A percentile compares a stretch with the other conserved stretches of the same genome.
phyloP scores from a whole-genome alignment of 2,888 invertebrate genomes.

The Apotomis turbidana region DNA sequence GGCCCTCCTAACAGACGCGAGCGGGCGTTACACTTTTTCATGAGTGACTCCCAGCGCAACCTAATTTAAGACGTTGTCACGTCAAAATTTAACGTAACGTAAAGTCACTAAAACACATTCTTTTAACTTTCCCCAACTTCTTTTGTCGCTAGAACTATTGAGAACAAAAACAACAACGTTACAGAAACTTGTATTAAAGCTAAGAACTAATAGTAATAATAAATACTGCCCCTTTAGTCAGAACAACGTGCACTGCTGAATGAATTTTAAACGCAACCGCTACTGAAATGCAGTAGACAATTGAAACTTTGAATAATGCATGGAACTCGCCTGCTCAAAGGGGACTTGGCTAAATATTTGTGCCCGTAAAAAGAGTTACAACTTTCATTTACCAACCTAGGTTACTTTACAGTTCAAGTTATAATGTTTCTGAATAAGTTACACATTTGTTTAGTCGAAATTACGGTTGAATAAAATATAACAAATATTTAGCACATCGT shows the following conservation, averaged over 20 bases:
- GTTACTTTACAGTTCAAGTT: neutral
- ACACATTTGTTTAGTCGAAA: neutral
- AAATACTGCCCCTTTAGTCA: constrained; percentile 41
- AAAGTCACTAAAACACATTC: neutral
- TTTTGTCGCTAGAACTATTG: constrained; percentile 23
- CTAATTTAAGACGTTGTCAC: too few species aligned
- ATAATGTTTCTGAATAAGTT: constrained; percentile 13
- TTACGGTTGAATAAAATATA: too few species aligned
- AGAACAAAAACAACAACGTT: constrained; percentile 28
- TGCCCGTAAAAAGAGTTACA: constrained; percentile 36
- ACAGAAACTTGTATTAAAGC: constrained; percentile 34
- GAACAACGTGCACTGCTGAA: constrained; percentile 38
- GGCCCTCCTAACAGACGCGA: too few species aligned
- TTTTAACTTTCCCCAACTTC: constrained; percentile 12
- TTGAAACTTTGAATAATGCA: constrained; percentile 42
- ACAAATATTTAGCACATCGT: too few species aligned
- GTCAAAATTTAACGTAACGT: too few species aligned
- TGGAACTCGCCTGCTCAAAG: constrained; percentile 39
- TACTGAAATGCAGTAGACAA: constrained; percentile 43
- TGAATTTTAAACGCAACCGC: constrained; percentile 42
- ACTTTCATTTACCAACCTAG: constrained; percentile 20
- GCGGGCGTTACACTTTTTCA: too few species aligned
- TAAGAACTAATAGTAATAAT: constrained; percentile 39
- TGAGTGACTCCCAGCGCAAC: too few species aligned
- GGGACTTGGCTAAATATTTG: constrained; percentile 40